phyloP scores from a whole-genome alignment of 2,113 vertebrate species.

The Orcinus orca region DNA sequence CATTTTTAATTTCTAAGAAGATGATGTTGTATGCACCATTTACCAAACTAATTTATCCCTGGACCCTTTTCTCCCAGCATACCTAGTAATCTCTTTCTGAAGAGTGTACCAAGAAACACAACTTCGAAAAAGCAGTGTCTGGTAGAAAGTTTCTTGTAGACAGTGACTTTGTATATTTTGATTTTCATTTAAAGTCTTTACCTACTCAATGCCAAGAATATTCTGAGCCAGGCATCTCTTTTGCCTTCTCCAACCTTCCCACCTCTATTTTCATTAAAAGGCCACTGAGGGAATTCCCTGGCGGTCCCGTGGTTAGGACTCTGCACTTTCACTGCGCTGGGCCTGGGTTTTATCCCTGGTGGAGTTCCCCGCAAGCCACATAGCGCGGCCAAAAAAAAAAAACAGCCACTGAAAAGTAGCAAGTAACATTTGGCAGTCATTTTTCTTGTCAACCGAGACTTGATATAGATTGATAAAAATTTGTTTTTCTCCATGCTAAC shows the following conservation, averaged over 20 bases:
- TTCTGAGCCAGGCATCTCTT: not conserved
- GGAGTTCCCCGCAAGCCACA: not conserved
- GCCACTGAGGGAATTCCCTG: not conserved
- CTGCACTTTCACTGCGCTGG: not conserved
- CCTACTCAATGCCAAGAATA: not conserved
- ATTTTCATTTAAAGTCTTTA: constrained; percentile 30
- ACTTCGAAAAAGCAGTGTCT: not conserved
- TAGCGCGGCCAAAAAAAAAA: not conserved
- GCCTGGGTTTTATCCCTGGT: not conserved
- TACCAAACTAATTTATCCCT: constrained; percentile 13
- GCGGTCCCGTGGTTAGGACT: not conserved
- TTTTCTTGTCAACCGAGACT: constrained; percentile 16
- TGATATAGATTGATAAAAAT: constrained; percentile 14
- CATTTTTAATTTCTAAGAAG: constrained; percentile 2
- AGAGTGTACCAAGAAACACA: not conserved
- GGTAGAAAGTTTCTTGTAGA: constrained; percentile 14
- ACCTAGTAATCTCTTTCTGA: constrained; percentile 6
- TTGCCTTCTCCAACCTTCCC: not conserved
- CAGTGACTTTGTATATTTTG: constrained; percentile 25
- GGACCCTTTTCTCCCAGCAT: not conserved
- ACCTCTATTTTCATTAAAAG: not conserved
- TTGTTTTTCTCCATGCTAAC: constrained; percentile 4
- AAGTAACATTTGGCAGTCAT: not conserved
- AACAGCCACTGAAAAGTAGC: not conserved
- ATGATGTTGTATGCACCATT: not conserved